Evolutionary conservation across 2,113 vertebrate genomes (phyloP), one percentile per base, ranked within the genome.

Genomic region (Pampusana beccarii): DNA sequence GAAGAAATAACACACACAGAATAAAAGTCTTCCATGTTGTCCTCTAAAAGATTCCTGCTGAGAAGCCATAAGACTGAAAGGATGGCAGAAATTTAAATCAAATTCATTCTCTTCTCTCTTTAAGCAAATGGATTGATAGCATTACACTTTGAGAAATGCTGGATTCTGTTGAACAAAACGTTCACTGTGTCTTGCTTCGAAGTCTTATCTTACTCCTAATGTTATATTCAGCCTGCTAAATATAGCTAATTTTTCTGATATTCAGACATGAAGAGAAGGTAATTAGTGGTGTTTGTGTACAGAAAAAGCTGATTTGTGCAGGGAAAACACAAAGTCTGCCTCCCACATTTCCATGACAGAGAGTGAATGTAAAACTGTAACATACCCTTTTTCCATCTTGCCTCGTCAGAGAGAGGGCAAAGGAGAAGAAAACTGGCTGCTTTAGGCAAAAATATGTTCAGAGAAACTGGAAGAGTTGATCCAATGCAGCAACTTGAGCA

Each of bases 171-270:
- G 44, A 90, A 72, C 38, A 77, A 90, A 40, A 50, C 61, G 5
- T 46, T 90, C 54, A 17, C 46, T 88, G 51, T 71, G 48, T 90
- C 65, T 86, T 89, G 28, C 73, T 86, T 71, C 8, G 9, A 72
- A 87, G 34, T 50, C 29, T 82, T 70, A 69, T 61, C 54, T 66
- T 93, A 51, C 38, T 86, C 36, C n/a, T 88, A 54, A 80, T 69
- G 31, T 86, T 88, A 70, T 44, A 90, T 19, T 82, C 50, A 82
- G 54, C 80, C 75, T 78, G 53, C 69, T 95, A 96, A 95, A 92
- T 79, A 89, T 86, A 96, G 77, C 72, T 92, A 71, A 92, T 84
- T 96, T 80, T 92, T 92, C 58, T 86, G 72, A 93, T 88, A 86
- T 80, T 96, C 86, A 94, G 71, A 78, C 78, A 86, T 80, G 72